A percentile compares a stretch with the other conserved stretches of the same genome.
phyloP scores from a whole-genome alignment of 2,888 invertebrate genomes.

The Crematogaster levior region DNA sequence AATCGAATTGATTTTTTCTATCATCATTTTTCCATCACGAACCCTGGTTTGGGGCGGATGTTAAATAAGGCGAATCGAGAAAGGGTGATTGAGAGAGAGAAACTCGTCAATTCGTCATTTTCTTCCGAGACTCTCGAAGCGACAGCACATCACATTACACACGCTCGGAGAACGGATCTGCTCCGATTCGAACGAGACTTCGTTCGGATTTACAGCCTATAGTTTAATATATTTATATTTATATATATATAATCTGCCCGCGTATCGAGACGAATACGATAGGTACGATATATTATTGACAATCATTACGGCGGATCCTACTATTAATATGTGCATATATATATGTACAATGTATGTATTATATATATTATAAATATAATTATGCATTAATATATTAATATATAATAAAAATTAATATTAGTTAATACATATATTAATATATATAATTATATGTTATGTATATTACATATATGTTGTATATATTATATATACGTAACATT shows the following conservation, averaged over 20 bases:
- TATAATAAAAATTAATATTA: too few relatives aligned
- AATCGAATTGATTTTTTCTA: neutral
- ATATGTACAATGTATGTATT: neutral
- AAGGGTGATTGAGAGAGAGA: neutral
- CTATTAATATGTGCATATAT: constrained; percentile 60
- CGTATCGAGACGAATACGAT: constrained; percentile 60
- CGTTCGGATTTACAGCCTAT: constrained; percentile 70
- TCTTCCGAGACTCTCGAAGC: constrained; percentile 59
- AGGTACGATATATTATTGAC: constrained; percentile 82
- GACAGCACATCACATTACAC: constrained; percentile 58
- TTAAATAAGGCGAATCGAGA: neutral
- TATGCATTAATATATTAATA: too few relatives aligned
- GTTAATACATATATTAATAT: too few relatives aligned
- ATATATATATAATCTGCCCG: constrained; percentile 51
- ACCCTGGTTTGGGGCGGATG: neutral
- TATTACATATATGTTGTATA: too few relatives aligned
- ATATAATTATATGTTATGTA: too few relatives aligned
- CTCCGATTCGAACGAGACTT: constrained; percentile 50
- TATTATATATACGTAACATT: too few relatives aligned
- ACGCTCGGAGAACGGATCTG: constrained; percentile 18
- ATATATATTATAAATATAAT: too few relatives aligned
- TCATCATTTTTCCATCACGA: neutral
- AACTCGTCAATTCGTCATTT: neutral
- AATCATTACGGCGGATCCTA: constrained; percentile 82
- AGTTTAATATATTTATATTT: constrained; percentile 58